Evolutionary conservation across 2,888 invertebrate species (phyloP).

Genomic region (Bedellia somnulentella): DNA sequence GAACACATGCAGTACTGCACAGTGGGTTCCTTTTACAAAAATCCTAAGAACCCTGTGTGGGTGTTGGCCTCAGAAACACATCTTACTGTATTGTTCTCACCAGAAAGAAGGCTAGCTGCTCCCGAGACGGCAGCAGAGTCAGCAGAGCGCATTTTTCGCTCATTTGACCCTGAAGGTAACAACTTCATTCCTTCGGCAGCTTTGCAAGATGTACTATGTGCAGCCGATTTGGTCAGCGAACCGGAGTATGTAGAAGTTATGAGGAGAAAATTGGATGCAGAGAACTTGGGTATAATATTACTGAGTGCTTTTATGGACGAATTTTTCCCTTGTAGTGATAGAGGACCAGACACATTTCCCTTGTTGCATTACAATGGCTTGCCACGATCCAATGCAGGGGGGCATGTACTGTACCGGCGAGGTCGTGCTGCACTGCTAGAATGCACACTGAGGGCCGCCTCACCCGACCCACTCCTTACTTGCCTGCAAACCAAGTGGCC

Average conservation of each 20-base stretch:
- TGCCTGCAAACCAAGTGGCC: slow-evolving; percentile 97
- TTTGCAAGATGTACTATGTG: slow-evolving; percentile 78
- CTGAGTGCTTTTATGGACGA: slow-evolving; percentile 91
- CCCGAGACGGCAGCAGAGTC: slow-evolving; percentile 87
- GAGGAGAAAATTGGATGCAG: slow-evolving; percentile 85
- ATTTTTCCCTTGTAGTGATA: slow-evolving; percentile 85
- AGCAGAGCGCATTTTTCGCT: slow-evolving; percentile 83
- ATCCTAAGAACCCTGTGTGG: slow-evolving; percentile 91
- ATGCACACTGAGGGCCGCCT: slow-evolving; percentile 81
- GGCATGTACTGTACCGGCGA: slow-evolving; percentile 74
- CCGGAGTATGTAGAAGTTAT: slow-evolving; percentile 91
- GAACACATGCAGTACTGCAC: slow-evolving; percentile 93
- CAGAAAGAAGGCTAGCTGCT: slow-evolving; percentile 79
- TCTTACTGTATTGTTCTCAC: slow-evolving; percentile 76
- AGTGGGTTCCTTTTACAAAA: slow-evolving; percentile 91
- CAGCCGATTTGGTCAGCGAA: slow-evolving; percentile 84
- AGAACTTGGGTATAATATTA: slow-evolving; percentile 88
- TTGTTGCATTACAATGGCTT: slow-evolving; percentile 93
- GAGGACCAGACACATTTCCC: slow-evolving; percentile 83
- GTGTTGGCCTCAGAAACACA: slow-evolving; percentile 94
- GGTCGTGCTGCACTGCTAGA: slow-evolving; percentile 85
- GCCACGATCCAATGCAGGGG: slow-evolving; percentile 76
- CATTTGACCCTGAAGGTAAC: slow-evolving; percentile 89
- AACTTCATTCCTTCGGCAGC: slow-evolving; percentile 84
- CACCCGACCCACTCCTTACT: slow-evolving; percentile 85